Evolutionary conservation across 1,140 invertebrate species (phyloP), one percentile per base, ranked within the genome.

Genomic region (Bathynomus jamesi): DNA sequence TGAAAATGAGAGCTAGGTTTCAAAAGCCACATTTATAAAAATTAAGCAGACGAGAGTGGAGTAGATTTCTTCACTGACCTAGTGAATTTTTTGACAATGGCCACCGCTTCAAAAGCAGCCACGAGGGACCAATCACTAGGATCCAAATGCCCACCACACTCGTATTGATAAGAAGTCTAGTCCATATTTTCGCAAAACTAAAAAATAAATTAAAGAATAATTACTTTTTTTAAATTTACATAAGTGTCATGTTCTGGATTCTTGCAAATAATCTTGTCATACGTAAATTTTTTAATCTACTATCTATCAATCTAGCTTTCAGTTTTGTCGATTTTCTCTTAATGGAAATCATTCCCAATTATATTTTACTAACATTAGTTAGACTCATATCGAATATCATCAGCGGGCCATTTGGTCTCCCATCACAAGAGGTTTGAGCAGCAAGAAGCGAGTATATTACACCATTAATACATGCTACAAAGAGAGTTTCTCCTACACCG

Each of bases 41-140:
- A 98, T 89, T 61, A 97, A 82, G 2, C 95, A 95, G 77, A 98
- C 97, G 8, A 98, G 84, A 3, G 93, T 91, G 4, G 95, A 93
- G 82, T 98, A 98, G 40, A 99, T 96, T 82, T 99, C 96, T 82
- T 98, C 94, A 0, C 94, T 96, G 82, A 99, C 63, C 95, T 86
- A 0, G 95, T 96, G 75, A 99, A 93, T 63, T 92, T 87, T 74
- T 92, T 89, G 0, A 98, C 92, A 46, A 98, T 86, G 4, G 94
- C 90, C 78, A 93, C 95, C 28, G 93, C 94, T 83, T 98, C 95
- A 53, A 95, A 91, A n/a, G n/a, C n/a, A n/a, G n/a, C n/a, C n/a
- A n/a, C n/a, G n/a, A n/a, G n/a, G n/a, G n/a, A n/a, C n/a, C 89
- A 60, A 97, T 96, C 4, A 96, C 82, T 4, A 88, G 88, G 81